Conservation (phyloP, 1,140 invertebrate genomes). For the Periplaneta americana region DNA sequence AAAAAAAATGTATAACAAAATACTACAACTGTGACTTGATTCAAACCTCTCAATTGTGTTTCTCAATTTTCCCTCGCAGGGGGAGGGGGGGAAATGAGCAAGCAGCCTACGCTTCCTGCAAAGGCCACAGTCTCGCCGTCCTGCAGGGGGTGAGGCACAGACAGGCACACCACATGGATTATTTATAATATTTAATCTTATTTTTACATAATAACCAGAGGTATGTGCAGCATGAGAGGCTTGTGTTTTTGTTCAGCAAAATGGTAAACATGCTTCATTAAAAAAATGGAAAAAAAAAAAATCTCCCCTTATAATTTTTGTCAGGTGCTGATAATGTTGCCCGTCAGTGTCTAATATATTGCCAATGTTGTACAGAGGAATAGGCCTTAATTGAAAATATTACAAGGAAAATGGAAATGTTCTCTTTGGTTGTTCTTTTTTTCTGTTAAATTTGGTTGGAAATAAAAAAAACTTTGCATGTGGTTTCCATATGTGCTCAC, state of each 20-base stretch:
- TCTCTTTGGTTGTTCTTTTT: constrained; percentile 3
- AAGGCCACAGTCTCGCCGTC: background rate
- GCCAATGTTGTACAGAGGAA: constrained; percentile 4
- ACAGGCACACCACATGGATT: background rate
- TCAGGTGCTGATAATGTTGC: constrained; percentile 6
- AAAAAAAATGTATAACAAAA: background rate
- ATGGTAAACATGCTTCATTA: background rate
- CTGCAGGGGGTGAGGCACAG: background rate
- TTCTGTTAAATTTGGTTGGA: constrained; percentile 8
- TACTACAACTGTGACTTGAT: background rate
- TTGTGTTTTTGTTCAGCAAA: constrained; percentile 10
- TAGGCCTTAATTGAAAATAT: background rate
- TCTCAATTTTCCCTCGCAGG: background rate
- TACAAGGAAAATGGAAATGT: background rate
- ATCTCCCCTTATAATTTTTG: background rate
- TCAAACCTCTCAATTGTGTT: background rate
- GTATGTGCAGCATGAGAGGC: constrained; percentile 6
- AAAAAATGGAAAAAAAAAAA: too few species aligned
- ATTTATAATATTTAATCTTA: constrained; percentile 12
- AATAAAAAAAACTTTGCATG: constrained; percentile 10
- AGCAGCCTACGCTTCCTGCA: background rate
- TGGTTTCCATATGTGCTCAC: constrained; percentile 2
- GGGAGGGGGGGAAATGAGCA: background rate
- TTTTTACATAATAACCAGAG: constrained; percentile 12
- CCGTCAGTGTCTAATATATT: background rate